These are phyloP conservation scores for Drosophila colorata DNA, from an alignment of 2,888 invertebrate species.

Conservation along the genomic window DNA sequence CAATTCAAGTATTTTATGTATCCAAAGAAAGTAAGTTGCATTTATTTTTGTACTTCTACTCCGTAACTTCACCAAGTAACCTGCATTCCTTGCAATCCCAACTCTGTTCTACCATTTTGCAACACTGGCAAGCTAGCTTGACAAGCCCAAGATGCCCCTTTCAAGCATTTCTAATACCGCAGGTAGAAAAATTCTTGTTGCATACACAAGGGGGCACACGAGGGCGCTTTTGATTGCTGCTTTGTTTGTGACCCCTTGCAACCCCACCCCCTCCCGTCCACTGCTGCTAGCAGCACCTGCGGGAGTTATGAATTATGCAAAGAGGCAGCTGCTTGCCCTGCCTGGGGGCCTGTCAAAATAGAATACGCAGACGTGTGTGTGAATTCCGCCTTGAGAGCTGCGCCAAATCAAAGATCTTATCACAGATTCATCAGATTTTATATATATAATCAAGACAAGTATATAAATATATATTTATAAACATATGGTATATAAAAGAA, in stretches of 20 bases:
- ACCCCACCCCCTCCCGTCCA: neutral
- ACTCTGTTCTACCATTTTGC: neutral
- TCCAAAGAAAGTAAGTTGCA: neutral
- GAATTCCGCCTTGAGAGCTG: slow-evolving; percentile 31
- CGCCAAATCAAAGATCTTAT: slow-evolving; percentile 44
- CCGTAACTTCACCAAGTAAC: neutral
- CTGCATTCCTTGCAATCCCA: neutral
- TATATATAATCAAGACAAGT: slow-evolving; percentile 16
- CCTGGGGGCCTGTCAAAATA: slow-evolving; percentile 51
- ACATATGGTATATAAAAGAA: neutral
- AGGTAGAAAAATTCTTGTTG: slow-evolving; percentile 59
- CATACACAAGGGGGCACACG: slow-evolving; percentile 68
- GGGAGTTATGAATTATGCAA: slow-evolving; percentile 78
- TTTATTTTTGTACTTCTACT: neutral
- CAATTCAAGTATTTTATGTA: neutral
- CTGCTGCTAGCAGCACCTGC: slow-evolving; percentile 46
- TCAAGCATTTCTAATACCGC: slow-evolving; percentile 35
- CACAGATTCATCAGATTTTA: slow-evolving; percentile 35
- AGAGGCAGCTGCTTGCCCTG: slow-evolving; percentile 33
- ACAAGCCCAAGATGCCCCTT: neutral
- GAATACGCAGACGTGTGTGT: slow-evolving; percentile 22
- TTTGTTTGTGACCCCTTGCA: slow-evolving; percentile 31
- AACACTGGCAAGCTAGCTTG: slow-evolving; percentile 10
- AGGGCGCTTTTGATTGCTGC: slow-evolving; percentile 63
- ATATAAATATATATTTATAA: slow-evolving; percentile 21